Evolutionary conservation across 1,140 invertebrate species (phyloP), one percentile per base, ranked within the genome.

Genomic region (Drosophila ambigua): DNA sequence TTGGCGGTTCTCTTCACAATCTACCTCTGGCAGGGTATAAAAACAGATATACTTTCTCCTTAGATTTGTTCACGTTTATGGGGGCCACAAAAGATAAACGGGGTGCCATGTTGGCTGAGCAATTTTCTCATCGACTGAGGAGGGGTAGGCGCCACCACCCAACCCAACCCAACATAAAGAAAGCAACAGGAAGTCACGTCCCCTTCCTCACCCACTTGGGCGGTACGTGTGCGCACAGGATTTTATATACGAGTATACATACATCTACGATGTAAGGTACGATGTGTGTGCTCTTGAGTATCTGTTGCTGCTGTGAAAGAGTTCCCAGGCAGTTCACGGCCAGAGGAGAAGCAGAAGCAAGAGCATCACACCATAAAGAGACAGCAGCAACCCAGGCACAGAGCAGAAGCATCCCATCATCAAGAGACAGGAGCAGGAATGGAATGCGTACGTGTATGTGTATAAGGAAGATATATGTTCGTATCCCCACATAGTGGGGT

Each of bases 111-210:
- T 72, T 59, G 60, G 46, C 43, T 8, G 20, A 50, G 71, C 55
- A 71, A 74, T 75, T 54, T 75, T n/a, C 28, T 5, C 35, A 24
- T 24, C 31, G 16, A 57, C 35, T 5, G 4, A 39, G 35, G 4
- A 13, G 26, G 26, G 35, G 11, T 4, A 13, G 35, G 4, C 35
- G 4, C 35, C 35, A 31, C 35, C 9, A 39, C 4, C 4, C 35
- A 28, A 28, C 20, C 20, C 20, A 20, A 20, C 20, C 59, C 13
- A 23, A 49, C 46, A 67, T 39, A 63, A 62, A 61, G 67, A 53
- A 77, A 77, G 74, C 74, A 77, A 77, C 74, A 77, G 74, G 74
- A 73, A 77, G 39, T 63, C 49, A 43, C 43, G 35, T 4, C 0
- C 13, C 6, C 43, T 11, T 28, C 6, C 26, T 28, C 26, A 7